Base-by-base conservation (phyloP, 2,113 vertebrate genomes). In the Physeter macrocephalus region DNA sequence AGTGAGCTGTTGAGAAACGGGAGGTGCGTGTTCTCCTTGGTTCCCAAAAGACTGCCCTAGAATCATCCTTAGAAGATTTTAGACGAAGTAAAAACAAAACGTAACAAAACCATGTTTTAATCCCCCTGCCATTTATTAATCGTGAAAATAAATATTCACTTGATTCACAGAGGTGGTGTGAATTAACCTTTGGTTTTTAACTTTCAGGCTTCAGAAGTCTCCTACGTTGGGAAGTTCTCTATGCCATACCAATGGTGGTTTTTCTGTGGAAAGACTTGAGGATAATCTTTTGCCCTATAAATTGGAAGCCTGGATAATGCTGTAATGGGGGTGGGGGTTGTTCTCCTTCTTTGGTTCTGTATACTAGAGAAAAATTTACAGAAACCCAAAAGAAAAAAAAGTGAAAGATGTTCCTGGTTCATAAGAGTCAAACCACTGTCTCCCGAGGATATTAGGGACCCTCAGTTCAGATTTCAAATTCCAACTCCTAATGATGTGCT, bases 261-360 rank as follows among this genome's bases (percentile, higher is more conserved):
- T 72, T 72, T 59, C 54, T 77, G 1, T 6, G n/a, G 31, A 86
- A 81, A 87, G 57, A 27, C 17, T 25, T 49, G 36, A 52, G n/a
- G 21, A 34, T 39, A 34, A 74, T 20, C 41, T 74, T 96, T 67
- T 89, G 12, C n/a, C 81, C 54, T 69, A 17, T 62, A 54, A 41
- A 57, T 3, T 39, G 11, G 41, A 12, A 61, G 18, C 17, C 8
- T 66, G 8, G 17, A 18, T 62, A 25, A 61, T 69, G 14, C 3
- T 69, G 20, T 31, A 61, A 59, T 5, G 3, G 7, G 18, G 8
- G 9, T 3, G 1, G 3, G 3, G 43, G 34, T 49, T 10, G 0
- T 34, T 77, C 34, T 52, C 46, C 52, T 34, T 52, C 46, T 77
- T 31, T 77, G 74, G 29, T 52, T 77, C 46, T 77, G 31, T 17